These are phyloP conservation scores for Polyodon spathula DNA, from an alignment of 2,113 vertebrate species.

Conservation along the genomic window DNA sequence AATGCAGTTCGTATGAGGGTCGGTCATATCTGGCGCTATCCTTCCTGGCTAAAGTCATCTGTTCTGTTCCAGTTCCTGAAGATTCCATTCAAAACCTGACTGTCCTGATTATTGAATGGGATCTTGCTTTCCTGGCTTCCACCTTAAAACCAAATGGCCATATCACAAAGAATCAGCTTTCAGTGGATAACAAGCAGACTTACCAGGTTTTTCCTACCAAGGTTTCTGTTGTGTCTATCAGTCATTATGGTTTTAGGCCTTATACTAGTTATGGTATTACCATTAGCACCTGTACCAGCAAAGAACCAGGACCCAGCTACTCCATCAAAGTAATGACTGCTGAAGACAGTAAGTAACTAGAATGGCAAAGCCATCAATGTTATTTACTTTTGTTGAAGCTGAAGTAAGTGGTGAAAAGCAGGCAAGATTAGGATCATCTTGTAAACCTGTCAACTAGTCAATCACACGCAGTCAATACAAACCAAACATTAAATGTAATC, in stretches of 20 bases:
- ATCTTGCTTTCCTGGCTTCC: slow-evolving; percentile 42
- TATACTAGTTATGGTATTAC: background rate
- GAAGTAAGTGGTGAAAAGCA: too few species aligned
- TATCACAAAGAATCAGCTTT: slow-evolving; percentile 5
- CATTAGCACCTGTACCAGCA: background rate
- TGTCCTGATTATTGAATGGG: slow-evolving; percentile 41
- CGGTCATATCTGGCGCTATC: slow-evolving; percentile 6
- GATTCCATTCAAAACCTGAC: slow-evolving; percentile 43
- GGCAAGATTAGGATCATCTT: too few species aligned
- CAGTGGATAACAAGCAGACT: slow-evolving; percentile 28
- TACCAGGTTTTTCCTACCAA: slow-evolving; percentile 21
- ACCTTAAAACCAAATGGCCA: slow-evolving; percentile 34
- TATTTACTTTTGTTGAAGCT: too few species aligned
- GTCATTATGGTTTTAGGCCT: background rate
- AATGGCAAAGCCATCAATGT: too few species aligned
- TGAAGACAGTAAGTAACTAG: background rate
- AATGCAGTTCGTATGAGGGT: background rate
- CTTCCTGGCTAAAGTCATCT: slow-evolving; percentile 11
- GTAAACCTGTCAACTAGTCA: too few species aligned
- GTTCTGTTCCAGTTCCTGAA: slow-evolving; percentile 51
- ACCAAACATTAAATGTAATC: too few species aligned
- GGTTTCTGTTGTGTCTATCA: slow-evolving; percentile 14
- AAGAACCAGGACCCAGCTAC: background rate
- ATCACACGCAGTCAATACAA: too few species aligned
- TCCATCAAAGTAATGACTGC: background rate